A percentile compares a stretch with the other conserved stretches of the same genome.
Conservation (phyloP, 1,140 invertebrate genomes). For the Nasonia giraulti region DNA sequence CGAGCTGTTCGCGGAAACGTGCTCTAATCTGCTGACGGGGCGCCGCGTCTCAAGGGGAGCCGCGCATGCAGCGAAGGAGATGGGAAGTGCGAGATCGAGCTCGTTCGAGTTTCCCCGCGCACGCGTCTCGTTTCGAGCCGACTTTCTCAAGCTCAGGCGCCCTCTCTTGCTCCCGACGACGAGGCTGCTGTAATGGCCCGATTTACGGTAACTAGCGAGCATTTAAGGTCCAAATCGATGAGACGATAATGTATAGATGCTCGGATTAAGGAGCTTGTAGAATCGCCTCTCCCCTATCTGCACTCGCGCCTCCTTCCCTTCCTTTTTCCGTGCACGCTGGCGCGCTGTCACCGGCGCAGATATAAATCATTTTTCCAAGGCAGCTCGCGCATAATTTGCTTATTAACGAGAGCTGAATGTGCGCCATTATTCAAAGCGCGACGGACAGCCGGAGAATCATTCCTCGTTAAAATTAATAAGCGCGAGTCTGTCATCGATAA, state of each 20-base stretch:
- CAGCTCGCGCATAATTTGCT: not conserved
- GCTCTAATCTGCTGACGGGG: constrained; percentile 37
- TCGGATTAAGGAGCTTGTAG: constrained; percentile 37
- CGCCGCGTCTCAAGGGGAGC: constrained; percentile 14
- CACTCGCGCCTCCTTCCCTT: not conserved
- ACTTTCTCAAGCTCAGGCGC: constrained; percentile 3
- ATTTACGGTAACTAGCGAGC: constrained; percentile 45
- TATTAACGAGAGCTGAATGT: not conserved
- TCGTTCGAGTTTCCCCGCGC: not conserved
- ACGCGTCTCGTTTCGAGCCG: not conserved
- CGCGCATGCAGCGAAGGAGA: not conserved
- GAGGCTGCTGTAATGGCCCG: constrained; percentile 20
- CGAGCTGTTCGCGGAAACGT: constrained; percentile 2
- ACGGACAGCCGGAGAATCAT: not conserved
- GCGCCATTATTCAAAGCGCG: constrained; percentile 3
- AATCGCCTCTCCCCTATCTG: constrained; percentile 19
- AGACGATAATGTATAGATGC: constrained; percentile 27
- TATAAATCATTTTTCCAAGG: constrained; percentile 1
- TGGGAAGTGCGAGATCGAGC: not conserved
- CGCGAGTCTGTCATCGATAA: constrained; percentile 31
- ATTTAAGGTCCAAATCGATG: constrained; percentile 45
- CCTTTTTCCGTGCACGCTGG: not conserved
- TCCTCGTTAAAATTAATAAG: constrained; percentile 46
- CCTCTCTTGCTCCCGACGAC: not conserved
- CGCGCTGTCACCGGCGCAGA: not conserved